Evolutionary conservation across 2,888 invertebrate genomes (phyloP).

Genomic region (Phragmatobia fuliginosa): DNA sequence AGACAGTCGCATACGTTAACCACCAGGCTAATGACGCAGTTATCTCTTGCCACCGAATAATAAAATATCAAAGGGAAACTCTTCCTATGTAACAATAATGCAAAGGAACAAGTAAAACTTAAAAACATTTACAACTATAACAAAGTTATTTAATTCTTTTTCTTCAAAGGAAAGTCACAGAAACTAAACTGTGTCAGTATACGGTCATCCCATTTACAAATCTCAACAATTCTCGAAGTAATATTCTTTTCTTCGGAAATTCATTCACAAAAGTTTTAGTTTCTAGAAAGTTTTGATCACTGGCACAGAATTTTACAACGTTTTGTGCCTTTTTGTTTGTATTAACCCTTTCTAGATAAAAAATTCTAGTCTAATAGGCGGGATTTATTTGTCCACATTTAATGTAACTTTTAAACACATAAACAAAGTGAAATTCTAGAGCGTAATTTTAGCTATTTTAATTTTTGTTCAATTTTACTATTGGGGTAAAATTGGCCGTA

Average conservation of each 20-base stretch:
- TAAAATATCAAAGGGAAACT: too few relatives aligned
- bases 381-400: neutral
- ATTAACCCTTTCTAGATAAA: neutral
- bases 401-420: too few relatives aligned
- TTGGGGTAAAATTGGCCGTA: too few relatives aligned
- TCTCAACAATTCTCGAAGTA: neutral
- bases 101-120: neutral
- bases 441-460: too few relatives aligned
- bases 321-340: neutral
- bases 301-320: neutral
- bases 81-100: neutral
- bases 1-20: too few relatives aligned
- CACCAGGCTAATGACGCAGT: too few relatives aligned
- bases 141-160: neutral
- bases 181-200: neutral
- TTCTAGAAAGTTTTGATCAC: neutral
- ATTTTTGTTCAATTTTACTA: too few relatives aligned
- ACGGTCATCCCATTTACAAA: neutral
- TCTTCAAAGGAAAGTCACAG: neutral
- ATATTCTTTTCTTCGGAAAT: neutral
- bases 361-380: neutral
- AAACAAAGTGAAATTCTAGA: too few relatives aligned
- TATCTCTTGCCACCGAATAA: too few relatives aligned
- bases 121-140: neutral
- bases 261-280: neutral